Evolutionary conservation across 2,113 vertebrate species (phyloP), one percentile per base, ranked within the genome.

Genomic region (Perognathus longimembris): DNA sequence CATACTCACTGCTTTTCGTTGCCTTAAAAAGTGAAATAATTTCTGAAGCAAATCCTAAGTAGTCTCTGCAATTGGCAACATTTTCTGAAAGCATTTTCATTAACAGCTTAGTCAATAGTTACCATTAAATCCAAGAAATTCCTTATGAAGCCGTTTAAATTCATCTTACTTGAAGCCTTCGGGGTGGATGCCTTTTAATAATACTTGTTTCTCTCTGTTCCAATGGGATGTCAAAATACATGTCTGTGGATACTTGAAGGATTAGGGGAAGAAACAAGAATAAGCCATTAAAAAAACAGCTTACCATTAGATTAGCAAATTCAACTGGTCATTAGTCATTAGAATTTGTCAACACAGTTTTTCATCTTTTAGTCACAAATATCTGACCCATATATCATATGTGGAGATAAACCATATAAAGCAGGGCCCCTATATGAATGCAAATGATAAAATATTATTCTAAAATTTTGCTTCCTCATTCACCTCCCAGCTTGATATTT

Each of bases 161-260:
- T 90, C 32, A 1, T 95, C 97, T 97, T 97, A 98, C 98, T 74
- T 98, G 98, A 57, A 97, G 97, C 95, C 97, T 98, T 75, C 96
- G 96, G 24, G 98, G 98, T 0, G 98, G 98, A 63, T 98, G 98
- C 66, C 96, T 97, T 76, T 98, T 98, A 90, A 98, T 98, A 96
- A 98, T 98, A 96, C 98, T 98, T 94, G 61, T 92, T 90, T 97
- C 98, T 89, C 92, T 85, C 4, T 84, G 71, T 42, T 96, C 97
- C 7, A 92, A 73, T 70, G 94, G 22, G 1, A 95, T 70, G 80
- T 95, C 94, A 95, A 96, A 96, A 45, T 96, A 96, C 73, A 97
- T 84, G 28, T 97, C 76, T 22, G 90, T 95, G 66, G 96, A 85
- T 50, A 96, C 98, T 98, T 45, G 4, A 96, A 91, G 26, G 67